Percentiles rank a stretch among this genome's conserved stretches.
phyloP scores from a whole-genome alignment of 2,797 vertebrate genomes.

The Babyrousa celebensis region DNA sequence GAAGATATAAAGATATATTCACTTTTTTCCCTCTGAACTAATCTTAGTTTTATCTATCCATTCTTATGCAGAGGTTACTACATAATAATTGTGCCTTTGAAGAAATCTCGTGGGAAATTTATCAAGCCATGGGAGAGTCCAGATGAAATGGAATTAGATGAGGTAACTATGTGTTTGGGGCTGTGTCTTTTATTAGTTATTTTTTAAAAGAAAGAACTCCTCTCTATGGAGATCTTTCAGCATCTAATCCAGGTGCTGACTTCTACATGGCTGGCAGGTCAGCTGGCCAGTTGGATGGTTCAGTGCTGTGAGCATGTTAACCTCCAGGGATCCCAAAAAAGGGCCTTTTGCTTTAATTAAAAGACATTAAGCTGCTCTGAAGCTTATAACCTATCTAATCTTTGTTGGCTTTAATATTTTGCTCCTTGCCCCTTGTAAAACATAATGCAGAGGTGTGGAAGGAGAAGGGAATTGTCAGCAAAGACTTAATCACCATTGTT shows the following conservation, averaged over 20 bases:
- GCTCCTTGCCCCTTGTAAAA: slow-evolving; percentile 85
- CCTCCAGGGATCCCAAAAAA: slow-evolving; percentile 68
- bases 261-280: slow-evolving; percentile 58
- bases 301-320: not conserved
- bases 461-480: slow-evolving; percentile 89
- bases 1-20: slow-evolving; percentile 49
- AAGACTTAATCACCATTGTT: slow-evolving; percentile 86
- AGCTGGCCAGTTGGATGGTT: not conserved
- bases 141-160: slow-evolving; percentile 99
- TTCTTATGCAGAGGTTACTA: slow-evolving; percentile 96
- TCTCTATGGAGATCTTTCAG: slow-evolving; percentile 3
- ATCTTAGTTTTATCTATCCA: slow-evolving; percentile 74
- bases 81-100: slow-evolving; percentile 98
- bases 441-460: slow-evolving; percentile 80
- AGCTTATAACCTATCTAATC: slow-evolving; percentile 83
- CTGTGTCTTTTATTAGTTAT: slow-evolving; percentile 26
- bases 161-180: slow-evolving; percentile 92
- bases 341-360: slow-evolving; percentile 86
- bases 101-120: slow-evolving; percentile 99
- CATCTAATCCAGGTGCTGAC: slow-evolving; percentile 61
- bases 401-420: slow-evolving; percentile 88
- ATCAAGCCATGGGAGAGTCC: slow-evolving; percentile 98
- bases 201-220: slow-evolving; percentile 33
- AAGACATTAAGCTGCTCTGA: slow-evolving; percentile 81
- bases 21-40: slow-evolving; percentile 62